Base-by-base conservation (phyloP, 2,113 vertebrate species). In the Anguilla japonica region DNA sequence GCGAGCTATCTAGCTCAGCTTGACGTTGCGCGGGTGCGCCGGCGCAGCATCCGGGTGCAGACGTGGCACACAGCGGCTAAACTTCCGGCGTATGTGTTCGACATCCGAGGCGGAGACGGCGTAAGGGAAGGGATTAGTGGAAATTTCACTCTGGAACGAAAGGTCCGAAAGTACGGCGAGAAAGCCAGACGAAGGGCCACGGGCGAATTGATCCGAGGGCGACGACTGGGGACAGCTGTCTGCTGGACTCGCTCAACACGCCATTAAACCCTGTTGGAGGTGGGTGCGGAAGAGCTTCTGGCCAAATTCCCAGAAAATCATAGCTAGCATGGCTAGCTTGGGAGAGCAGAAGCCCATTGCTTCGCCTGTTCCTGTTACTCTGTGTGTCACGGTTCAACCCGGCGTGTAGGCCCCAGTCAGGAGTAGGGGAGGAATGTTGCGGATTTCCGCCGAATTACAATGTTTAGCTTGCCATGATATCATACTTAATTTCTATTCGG, bases 71-170 rank as follows among this genome's bases (percentile, higher is more conserved):
- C 91, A 89, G 89, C 86, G 90, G 91, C 94, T 91, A 90, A 91
- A 93, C 90, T 96, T 96, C 95, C 95, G 96, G 92, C 92, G 86
- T 87, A 90, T 90, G 93, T 91, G 90, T 95, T 93, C 91, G 92
- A 81, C 79, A 82, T 86, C 85, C 79, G 40, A 46, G 56, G 79
- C 56, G 86, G 84, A 85, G 80, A 89, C 89, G 87, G 79, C 92
- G 92, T 87, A 86, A 94, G 91, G 91, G 87, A 85, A 94, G 90
- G 93, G 95, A 95, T 95, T 95, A 46, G 40, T 57, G 40, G 84
- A 26, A 79, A 84, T 78, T 86, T 89, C 91, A 91, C 86, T 92
- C 85, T 90, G 91, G 92, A 90, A 93, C 92, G 63, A 90, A 46
- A 81, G 53, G 29, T 81, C 14, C 41, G 20, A 34, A 41, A 67